A percentile compares a stretch with the other conserved stretches of the same genome.
phyloP scores from a whole-genome alignment of 1,140 invertebrate genomes.

The Pachypsylla venusta region DNA sequence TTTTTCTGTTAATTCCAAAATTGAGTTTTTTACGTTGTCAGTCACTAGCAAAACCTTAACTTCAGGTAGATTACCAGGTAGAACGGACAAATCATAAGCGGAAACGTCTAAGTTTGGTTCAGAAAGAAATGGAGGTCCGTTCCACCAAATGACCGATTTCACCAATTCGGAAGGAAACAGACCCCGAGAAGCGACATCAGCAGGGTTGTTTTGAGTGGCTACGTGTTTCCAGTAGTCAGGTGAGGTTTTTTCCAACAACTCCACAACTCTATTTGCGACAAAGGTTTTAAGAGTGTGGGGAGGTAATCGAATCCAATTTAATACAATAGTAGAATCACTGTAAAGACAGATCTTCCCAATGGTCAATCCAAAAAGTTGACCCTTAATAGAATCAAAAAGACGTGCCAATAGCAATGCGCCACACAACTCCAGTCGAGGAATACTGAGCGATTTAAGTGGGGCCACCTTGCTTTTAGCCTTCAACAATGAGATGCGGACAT shows the following conservation, averaged over 20 bases:
- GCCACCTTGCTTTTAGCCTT: background rate
- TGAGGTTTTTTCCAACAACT: constrained; percentile 25
- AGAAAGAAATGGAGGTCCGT: background rate
- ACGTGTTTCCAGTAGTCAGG: constrained; percentile 32
- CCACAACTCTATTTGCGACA: constrained; percentile 29
- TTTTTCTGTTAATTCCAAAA: no score
- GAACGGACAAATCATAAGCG: no score
- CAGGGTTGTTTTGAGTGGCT: constrained; percentile 29
- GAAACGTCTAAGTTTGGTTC: no score
- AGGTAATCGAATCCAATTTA: constrained; percentile 28
- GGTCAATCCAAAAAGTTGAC: background rate
- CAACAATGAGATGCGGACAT: background rate
- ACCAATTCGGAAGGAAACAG: constrained; percentile 17
- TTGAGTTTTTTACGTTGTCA: no score
- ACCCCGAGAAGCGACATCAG: constrained; percentile 32
- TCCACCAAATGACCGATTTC: constrained; percentile 19
- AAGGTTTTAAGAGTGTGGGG: constrained; percentile 28
- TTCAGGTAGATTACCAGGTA: no score
- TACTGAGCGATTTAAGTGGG: constrained; percentile 7
- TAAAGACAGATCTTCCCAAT: constrained; percentile 10
- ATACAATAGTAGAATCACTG: constrained; percentile 29
- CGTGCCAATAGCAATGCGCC: constrained; percentile 26
- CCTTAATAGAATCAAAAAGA: background rate
- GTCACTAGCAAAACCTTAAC: no score
- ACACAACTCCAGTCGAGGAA: constrained; percentile 9